Conservation (phyloP, 2,113 vertebrate genomes). For the Regulus satrapa region DNA sequence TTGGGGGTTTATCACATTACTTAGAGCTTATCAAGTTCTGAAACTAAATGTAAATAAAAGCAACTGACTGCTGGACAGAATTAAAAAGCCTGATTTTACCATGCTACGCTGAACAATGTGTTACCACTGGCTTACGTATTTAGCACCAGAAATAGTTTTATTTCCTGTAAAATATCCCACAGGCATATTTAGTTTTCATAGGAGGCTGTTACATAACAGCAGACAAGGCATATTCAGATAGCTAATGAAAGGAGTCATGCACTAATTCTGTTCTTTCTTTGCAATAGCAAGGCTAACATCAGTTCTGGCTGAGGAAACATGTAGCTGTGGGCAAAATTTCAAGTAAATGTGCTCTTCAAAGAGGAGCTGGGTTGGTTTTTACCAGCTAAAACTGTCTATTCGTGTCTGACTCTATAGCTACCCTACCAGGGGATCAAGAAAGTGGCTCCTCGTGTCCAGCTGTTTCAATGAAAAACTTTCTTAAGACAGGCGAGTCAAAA, state of each 20-base stretch:
- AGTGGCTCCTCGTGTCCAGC: neutral
- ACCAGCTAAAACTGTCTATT: neutral
- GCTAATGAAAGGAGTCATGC: neutral
- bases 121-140: neutral
- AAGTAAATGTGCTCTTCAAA: neutral
- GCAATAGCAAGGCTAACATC: neutral
- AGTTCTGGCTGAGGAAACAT: neutral
- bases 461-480: neutral
- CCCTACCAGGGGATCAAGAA: neutral
- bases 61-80: neutral
- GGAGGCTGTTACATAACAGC: neutral
- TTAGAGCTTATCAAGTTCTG: neutral
- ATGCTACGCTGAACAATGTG: rapidly evolving
- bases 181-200: neutral
- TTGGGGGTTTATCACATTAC: neutral
- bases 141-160: neutral
- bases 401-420: rapidly evolving
- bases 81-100: neutral
- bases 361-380: neutral
- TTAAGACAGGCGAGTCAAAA: neutral
- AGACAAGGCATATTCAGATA: neutral
- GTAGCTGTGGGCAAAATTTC: neutral
- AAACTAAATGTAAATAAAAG: neutral
- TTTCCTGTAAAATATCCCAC: neutral
- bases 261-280: neutral